Conservation (phyloP, 2,113 vertebrate species). For the Nestor notabilis region DNA sequence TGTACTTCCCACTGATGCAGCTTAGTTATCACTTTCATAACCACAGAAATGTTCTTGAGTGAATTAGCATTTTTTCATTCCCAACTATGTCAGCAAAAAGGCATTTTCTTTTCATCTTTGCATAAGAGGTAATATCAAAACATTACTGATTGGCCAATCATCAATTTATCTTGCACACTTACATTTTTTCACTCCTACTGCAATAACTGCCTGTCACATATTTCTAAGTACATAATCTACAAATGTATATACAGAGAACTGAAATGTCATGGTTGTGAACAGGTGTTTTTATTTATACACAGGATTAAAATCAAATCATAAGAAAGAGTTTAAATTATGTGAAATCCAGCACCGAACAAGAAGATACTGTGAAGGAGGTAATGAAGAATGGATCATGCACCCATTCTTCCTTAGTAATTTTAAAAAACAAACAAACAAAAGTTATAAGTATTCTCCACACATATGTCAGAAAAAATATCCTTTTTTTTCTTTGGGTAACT, state of each 20-base stretch:
- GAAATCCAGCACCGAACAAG: background rate
- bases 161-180: background rate
- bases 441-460: background rate
- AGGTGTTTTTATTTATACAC: background rate
- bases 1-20: background rate
- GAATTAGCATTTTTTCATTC: constrained; percentile 20
- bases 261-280: background rate
- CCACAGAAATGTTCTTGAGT: background rate
- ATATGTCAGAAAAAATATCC: background rate
- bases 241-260: constrained; percentile 7
- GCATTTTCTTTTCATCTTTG: constrained; percentile 40
- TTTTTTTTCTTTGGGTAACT: constrained; percentile 7
- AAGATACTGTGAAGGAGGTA: background rate
- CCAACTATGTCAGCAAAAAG: constrained; percentile 41
- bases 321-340: background rate
- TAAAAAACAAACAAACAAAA: background rate
- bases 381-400: background rate
- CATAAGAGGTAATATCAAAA: background rate
- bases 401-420: background rate
- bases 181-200: constrained; percentile 5
- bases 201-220: background rate
- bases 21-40: constrained; percentile 42
- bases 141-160: background rate
- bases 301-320: background rate
- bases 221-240: background rate